phyloP scores from a whole-genome alignment of 2,888 invertebrate species.

The Nomada goodeniana region DNA sequence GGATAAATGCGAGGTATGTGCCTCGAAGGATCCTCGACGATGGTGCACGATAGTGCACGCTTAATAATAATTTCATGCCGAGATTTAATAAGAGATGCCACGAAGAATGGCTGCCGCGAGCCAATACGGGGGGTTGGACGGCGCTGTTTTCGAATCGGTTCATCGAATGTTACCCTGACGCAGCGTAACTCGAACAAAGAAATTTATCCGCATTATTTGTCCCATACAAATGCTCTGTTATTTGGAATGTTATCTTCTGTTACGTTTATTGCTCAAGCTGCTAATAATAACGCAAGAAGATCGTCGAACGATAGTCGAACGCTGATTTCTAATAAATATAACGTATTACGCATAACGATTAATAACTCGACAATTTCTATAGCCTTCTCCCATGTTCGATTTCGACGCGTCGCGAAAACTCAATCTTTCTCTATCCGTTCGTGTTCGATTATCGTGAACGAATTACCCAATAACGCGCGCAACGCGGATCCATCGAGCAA shows the following conservation, averaged over 20 bases:
- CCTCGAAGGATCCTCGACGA: slow-evolving; percentile 45
- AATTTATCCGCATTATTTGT: background rate
- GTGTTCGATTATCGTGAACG: background rate
- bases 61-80: slow-evolving; percentile 69
- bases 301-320: background rate
- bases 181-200: slow-evolving; percentile 58
- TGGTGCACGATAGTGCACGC: slow-evolving; percentile 60
- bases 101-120: slow-evolving; percentile 63
- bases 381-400: background rate
- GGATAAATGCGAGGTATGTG: slow-evolving; percentile 38
- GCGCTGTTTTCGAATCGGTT: slow-evolving; percentile 55
- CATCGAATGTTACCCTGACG: slow-evolving; percentile 37
- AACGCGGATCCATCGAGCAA: slow-evolving; percentile 11
- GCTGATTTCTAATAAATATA: slow-evolving; percentile 9
- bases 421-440: background rate
- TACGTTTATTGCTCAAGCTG: too few species aligned
- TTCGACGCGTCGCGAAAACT: slow-evolving; percentile 5
- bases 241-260: too few species aligned
- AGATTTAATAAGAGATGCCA: slow-evolving; percentile 77
- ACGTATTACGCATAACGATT: too few species aligned
- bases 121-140: slow-evolving; percentile 39
- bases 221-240: background rate
- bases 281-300: too few species aligned
- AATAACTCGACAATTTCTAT: background rate
- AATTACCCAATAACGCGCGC: slow-evolving; percentile 28